Evolutionary conservation across 2,797 vertebrate species (phyloP).

Genomic region (Parambassis ranga): DNA sequence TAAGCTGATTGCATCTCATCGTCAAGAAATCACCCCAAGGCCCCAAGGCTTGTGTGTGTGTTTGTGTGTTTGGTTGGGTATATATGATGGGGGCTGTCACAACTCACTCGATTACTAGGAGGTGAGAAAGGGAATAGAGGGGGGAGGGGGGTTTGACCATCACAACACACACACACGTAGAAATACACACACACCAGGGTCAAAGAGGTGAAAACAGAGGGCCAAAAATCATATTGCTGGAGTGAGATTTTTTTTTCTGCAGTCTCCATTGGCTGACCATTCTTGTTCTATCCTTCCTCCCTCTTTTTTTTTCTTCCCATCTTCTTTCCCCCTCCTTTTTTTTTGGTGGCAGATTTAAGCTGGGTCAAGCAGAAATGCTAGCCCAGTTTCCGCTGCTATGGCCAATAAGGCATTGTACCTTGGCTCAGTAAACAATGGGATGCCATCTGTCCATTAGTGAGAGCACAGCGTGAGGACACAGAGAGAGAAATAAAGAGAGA

Average conservation of each 20-base stretch:
- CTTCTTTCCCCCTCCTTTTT: constrained; percentile 54
- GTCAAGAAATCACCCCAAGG: constrained; percentile 84
- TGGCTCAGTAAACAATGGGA: constrained; percentile 81
- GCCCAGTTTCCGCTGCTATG: constrained; percentile 79
- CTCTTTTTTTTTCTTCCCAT: constrained; percentile 5
- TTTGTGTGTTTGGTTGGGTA: constrained; percentile 33
- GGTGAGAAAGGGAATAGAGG: constrained; percentile 46
- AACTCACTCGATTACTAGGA: constrained; percentile 77
- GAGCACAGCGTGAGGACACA: constrained; percentile 67
- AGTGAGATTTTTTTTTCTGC: constrained; percentile 16
- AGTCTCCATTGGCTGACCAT: constrained; percentile 36
- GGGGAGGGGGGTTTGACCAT: constrained; percentile 49
- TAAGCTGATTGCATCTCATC: constrained; percentile 86
- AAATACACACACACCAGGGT: constrained; percentile 50
- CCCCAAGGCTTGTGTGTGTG: constrained; percentile 70
- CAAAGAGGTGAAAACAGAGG: constrained; percentile 53
- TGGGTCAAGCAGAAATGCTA: constrained; percentile 81
- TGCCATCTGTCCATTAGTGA: constrained; percentile 80
- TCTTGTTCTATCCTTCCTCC: constrained; percentile 18
- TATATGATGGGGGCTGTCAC: constrained; percentile 69
- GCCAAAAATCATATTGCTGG: constrained; percentile 57
- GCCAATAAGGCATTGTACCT: constrained; percentile 82
- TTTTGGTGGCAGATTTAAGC: constrained; percentile 75
- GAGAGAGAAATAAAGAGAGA: constrained; percentile 32
- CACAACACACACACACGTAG: constrained; percentile 23